Percentiles rank a stretch among this genome's conserved stretches.
These are phyloP conservation scores for Clarias laeviceps DNA, from an alignment of 2,797 vertebrate species.

Conservation along the genomic window DNA sequence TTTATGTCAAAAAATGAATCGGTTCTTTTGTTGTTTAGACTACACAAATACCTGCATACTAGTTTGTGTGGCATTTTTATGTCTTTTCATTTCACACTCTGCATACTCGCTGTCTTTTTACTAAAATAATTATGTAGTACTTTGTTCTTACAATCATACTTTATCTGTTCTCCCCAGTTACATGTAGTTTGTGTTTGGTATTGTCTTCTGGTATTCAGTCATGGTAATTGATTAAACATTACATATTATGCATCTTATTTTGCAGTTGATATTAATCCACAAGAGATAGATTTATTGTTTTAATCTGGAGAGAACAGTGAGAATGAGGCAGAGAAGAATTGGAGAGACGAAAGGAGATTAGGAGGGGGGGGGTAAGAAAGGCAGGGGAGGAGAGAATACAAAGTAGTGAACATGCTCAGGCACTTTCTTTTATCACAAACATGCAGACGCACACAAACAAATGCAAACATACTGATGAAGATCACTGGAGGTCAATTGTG, in stretches of 20 bases:
- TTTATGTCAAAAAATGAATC: not conserved
- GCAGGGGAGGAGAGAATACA: not conserved
- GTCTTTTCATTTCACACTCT: not conserved
- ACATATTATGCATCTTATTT: not conserved
- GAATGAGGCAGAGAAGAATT: not conserved
- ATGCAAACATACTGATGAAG: conserved; percentile 26
- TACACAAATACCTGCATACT: not conserved
- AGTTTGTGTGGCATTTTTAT: not conserved
- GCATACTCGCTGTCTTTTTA: not conserved
- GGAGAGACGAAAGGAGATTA: conserved; percentile 8
- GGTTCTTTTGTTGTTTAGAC: not conserved
- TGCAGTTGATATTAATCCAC: conserved; percentile 7
- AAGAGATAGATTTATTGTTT: conserved; percentile 24
- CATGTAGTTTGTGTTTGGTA: not conserved
- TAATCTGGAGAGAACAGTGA: conserved; percentile 19
- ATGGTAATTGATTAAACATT: not conserved
- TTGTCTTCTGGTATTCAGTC: not conserved
- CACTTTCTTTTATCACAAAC: not conserved
- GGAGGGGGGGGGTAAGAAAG: not conserved
- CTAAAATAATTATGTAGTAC: not conserved
- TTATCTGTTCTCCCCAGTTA: not conserved
- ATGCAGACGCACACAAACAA: conserved; percentile 10
- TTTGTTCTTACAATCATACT: not conserved
- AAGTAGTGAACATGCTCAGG: not conserved
- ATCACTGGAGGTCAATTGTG: conserved; percentile 41